Percentiles rank a stretch among this genome's conserved stretches.
These are phyloP conservation scores for Uloborus diversus DNA, from an alignment of 1,140 invertebrate species.

Conservation along the genomic window DNA sequence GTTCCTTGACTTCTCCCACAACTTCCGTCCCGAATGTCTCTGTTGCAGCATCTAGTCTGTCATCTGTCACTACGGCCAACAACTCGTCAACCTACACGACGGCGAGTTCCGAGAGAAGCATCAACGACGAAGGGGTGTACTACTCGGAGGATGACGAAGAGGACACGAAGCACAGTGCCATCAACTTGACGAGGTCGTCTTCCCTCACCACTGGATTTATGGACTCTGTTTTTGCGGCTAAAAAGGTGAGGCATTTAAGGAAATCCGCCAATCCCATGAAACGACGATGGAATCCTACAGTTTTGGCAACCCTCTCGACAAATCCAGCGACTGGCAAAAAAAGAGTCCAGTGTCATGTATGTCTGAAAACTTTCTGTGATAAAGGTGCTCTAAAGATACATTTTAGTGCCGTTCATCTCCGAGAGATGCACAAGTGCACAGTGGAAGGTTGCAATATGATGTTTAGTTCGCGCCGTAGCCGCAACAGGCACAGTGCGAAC, in stretches of 20 bases:
- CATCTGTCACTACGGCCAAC: constrained; percentile 62
- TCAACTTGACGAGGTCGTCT: constrained; percentile 59
- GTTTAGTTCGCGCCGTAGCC: constrained; percentile 95
- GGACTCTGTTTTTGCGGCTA: constrained; percentile 62
- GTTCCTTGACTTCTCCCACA: constrained; percentile 59
- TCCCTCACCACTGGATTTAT: constrained; percentile 22
- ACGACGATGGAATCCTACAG: constrained; percentile 89
- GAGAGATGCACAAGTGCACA: constrained; percentile 99
- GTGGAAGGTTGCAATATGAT: constrained; percentile 99
- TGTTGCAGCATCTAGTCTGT: constrained; percentile 59
- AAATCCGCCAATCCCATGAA: constrained; percentile 88
- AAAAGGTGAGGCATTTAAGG: constrained; percentile 70
- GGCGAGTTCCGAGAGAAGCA: not conserved
- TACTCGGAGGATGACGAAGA: constrained; percentile 57
- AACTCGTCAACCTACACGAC: constrained; percentile 66
- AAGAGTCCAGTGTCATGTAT: constrained; percentile 97
- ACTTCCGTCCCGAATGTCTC: constrained; percentile 56
- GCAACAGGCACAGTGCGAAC: constrained; percentile 97
- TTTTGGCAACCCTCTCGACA: constrained; percentile 87
- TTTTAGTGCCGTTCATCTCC: constrained; percentile 97
- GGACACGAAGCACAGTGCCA: constrained; percentile 57
- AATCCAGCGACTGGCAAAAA: constrained; percentile 94
- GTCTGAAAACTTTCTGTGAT: constrained; percentile 99
- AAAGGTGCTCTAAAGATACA: constrained; percentile 99
- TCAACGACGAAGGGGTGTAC: constrained; percentile 24